Base-by-base conservation (phyloP, 1,140 invertebrate genomes). In the Teleopsis dalmanni region DNA sequence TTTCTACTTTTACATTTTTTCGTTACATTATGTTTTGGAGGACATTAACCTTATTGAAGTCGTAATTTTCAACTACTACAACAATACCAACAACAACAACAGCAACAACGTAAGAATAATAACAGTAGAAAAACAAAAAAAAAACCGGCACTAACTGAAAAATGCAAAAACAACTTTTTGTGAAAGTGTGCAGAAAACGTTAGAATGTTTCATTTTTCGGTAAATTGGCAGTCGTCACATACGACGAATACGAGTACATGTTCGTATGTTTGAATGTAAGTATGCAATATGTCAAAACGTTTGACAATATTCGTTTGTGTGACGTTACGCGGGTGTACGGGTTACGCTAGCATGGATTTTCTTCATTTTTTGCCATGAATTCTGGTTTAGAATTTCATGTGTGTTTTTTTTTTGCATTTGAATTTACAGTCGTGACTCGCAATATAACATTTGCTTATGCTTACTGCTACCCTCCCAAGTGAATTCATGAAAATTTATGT, bases 11-110 rank as follows among this genome's bases (percentile, higher is more conserved):
- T 11, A 18, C 40, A 3, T 51, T 51, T 45, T 45, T 50, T 46
- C 36, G 35, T 44, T 43, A 36, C 42, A 51, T 45, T 45, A 51
- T 46, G 49, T 52, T 52, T 52, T 48, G 45, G 45, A 52, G 50
- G 50, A 36, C 50, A 48, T 52, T 52, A 27, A 52, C 50, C 50
- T 41, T 34, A 47, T 47, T 51, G 26, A 26, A 51, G 42, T 44
- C 34, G 35, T 25, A 29, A 50, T 45, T 26, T 40, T 44, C 41
- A 44, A 49, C 40, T 36, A 31, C 27, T 33, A 35, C 34, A 35
- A 35, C 10, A 35, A 14, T 14, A 35, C 8, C 19, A 35, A 35
- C 19, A 35, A 35, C n/a, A 35, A 14, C 34, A 14, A 19, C 34
- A 35, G 34, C 3, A 34, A 10, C 13, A 35, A 35, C 3, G 19